Base-by-base conservation (phyloP, 1,140 invertebrate genomes). In the Geopemphigus sp. region DNA sequence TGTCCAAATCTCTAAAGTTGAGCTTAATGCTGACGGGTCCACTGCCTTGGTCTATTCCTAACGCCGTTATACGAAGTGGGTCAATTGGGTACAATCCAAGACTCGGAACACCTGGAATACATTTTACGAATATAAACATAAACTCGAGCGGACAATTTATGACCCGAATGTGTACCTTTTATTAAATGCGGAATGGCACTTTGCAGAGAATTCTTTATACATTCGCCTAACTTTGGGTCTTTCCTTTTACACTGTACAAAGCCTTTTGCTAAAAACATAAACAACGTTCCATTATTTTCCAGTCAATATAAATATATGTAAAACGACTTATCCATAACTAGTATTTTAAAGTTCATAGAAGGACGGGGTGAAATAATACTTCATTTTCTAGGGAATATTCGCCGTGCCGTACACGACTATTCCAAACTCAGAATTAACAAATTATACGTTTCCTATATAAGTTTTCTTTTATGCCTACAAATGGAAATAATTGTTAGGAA, bases 1-100 rank as follows among this genome's bases (percentile, higher is more conserved):
- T 82, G 53, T 84, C 82, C 4, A 86, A 81, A 57, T 88, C 84
- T 11, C 45, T 83, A 50, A 88, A 87, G 59, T 81, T 83, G 3
- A 87, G 70, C 17, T 84, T 83, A n/a, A 87, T 82, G 29, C 83
- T 82, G 2, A 86, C 83, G 1, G 85, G 82, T 26, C 83, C 84
- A 56, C 45, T 66, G 4, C 84, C 84, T 82, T 84, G 84, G 29
- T 83, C 82, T 11, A 83, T 83, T 14, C 81, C 80, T 50, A 85
- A 56, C 6, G 82, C 50, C 53, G 82, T 78, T 6, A 86, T 81
- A 14, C 68, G 15, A 0, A 86, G 80, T 1, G 84, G 83, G 70
- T 86, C 84, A 3, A 86, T 64, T 0, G 83, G 70, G 32, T 66
- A 68, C 19, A 86, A 68, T 26, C 85, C 85, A 24, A 86, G 72